Evolutionary conservation across 2,888 invertebrate species (phyloP).

Genomic region (Drosophila macrospina): DNA sequence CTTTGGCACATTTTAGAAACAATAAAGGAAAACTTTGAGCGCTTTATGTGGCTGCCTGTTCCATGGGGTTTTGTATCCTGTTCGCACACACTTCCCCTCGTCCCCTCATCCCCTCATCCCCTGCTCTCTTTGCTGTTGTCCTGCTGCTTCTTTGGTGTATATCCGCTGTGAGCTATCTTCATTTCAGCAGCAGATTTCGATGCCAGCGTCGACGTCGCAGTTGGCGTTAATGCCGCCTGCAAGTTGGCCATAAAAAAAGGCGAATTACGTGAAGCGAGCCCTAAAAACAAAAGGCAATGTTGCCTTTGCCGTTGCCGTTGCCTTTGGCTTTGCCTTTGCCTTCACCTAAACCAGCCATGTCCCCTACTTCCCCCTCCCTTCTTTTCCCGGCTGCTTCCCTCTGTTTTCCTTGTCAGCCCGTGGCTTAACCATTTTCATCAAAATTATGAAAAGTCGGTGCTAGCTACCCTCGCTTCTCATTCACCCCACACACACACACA

Average conservation of each 20-base stretch:
- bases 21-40: conserved; percentile 78
- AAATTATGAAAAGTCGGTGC: conserved; percentile 51
- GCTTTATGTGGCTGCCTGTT: conserved; percentile 57
- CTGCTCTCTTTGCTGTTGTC: not conserved
- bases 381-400: not conserved
- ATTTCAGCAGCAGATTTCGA: conserved; percentile 27
- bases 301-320: conserved; percentile 11
- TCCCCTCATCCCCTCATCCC: not conserved
- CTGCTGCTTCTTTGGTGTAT: conserved; percentile 6
- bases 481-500: not conserved
- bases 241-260: conserved; percentile 57
- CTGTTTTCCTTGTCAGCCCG: conserved; percentile 7
- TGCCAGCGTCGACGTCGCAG: conserved; percentile 16
- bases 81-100: not conserved
- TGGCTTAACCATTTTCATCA: conserved; percentile 24
- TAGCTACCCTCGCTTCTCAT: not conserved
- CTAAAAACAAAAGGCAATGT: conserved; percentile 55
- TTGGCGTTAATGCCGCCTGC: conserved; percentile 29
- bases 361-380: too few species aligned
- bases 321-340: not conserved
- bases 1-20: conserved; percentile 77
- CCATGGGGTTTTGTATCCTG: conserved; percentile 22
- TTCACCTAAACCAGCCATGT: not conserved
- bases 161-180: conserved; percentile 55
- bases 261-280: conserved; percentile 59